Conservation (phyloP, 2,888 invertebrate genomes). For the Osmoderma eremita region DNA sequence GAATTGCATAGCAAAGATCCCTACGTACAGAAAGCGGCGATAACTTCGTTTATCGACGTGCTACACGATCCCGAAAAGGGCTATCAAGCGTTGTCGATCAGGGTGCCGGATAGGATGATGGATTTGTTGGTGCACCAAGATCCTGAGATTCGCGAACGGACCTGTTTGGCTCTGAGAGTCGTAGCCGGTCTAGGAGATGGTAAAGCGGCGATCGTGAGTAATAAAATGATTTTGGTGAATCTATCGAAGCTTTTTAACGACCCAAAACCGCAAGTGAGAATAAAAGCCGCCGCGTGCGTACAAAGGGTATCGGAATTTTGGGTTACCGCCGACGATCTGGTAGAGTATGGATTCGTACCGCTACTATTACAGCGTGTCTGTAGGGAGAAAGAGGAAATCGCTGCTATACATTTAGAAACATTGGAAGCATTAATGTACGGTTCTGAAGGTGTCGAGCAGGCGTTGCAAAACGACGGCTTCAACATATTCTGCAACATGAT, state of each 20-base stretch:
- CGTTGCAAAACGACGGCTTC: conserved; percentile 59
- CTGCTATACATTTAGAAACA: conserved; percentile 59
- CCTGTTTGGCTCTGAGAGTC: conserved; percentile 58
- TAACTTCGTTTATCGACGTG: conserved; percentile 63
- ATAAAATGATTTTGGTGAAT: conserved; percentile 56
- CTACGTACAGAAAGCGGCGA: conserved; percentile 59
- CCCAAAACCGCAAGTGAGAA: conserved; percentile 56
- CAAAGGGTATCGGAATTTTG: conserved; percentile 60
- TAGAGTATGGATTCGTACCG: conserved; percentile 58
- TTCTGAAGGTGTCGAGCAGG: conserved; percentile 57
- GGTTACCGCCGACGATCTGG: conserved; percentile 61
- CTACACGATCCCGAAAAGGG: conserved; percentile 63
- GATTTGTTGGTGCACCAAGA: conserved; percentile 57
- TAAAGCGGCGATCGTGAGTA: conserved; percentile 60
- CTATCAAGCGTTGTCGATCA: conserved; percentile 61
- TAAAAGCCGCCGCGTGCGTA: conserved; percentile 60
- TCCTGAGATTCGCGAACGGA: conserved; percentile 61
- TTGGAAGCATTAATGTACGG: conserved; percentile 60
- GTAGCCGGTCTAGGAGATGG: conserved; percentile 61
- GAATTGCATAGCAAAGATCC: conserved; percentile 61
- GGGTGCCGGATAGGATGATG: conserved; percentile 61
- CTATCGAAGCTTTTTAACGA: conserved; percentile 59
- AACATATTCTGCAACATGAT: conserved; percentile 54
- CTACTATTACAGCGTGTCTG: conserved; percentile 55
- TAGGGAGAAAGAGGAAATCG: conserved; percentile 56